Evolutionary conservation across 37 sponge, comb jelly and placozoan species (phyloP), one percentile per base, ranked within the genome.

Genomic region (Mnemiopsis leidyi): DNA sequence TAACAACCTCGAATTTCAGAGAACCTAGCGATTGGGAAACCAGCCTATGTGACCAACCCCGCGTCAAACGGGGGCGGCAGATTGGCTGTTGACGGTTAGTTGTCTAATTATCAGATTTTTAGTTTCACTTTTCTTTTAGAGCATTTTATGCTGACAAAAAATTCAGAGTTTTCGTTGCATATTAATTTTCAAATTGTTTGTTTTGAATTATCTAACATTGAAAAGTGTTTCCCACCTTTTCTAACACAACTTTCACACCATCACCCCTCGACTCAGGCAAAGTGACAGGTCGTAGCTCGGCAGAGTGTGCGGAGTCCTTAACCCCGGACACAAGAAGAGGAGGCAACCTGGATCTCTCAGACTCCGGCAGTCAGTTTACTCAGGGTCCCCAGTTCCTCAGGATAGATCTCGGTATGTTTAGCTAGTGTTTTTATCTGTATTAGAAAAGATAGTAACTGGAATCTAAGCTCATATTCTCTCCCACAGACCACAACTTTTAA

Each of bases 1-100:
- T n/a, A n/a, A n/a, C n/a, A n/a, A n/a, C n/a, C n/a, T n/a, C n/a
- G n/a, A n/a, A n/a, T 28, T 85, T 85, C 90, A 85, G 90, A 85
- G 36, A 85, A 85, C 26, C 90, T 85, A n/a, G 90, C 90, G 9
- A 28, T 85, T 5, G 90, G 90, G 39, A 38, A 40, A 21, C 25
- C 2, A 28, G 90, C 29, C 23, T 24, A 28, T 3, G 39, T 85
- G 40, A 40, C 90, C 9, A 39, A 85, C 61, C 90, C 90, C 3
- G 48, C 39, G 24, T 24, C 90, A 85, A 26, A 20, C 39, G 90
- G 61, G 0, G 40, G 48, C n/a, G 90, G 38, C 0, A 1, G 0
- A n/a, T 26, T 85, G 23, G 90, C 90, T 40, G 48, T 85, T 3
- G 61, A 85, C 36, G 90, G 90, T 39, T 39, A 36, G 90, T n/a